These are phyloP conservation scores for Oeneis ivallda DNA, from an alignment of 2,888 invertebrate species.

Conservation along the genomic window DNA sequence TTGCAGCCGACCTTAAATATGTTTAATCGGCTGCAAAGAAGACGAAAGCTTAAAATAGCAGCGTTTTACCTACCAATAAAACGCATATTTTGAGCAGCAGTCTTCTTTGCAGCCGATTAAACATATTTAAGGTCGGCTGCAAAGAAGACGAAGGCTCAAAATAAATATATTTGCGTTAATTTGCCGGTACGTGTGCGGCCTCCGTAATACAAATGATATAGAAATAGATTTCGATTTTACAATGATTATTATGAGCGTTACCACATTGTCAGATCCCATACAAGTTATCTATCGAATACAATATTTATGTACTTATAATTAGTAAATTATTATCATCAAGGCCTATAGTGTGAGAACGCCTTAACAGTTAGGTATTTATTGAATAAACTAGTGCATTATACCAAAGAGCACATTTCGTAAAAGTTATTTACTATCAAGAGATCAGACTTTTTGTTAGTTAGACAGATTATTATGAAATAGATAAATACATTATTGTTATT, in stretches of 20 bases:
- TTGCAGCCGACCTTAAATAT: no score
- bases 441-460: constrained; percentile 12
- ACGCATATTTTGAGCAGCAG: no score
- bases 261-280: neutral
- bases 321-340: neutral
- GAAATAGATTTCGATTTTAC: neutral
- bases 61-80: no score
- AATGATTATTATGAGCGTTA: neutral
- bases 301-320: no score
- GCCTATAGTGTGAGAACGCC: neutral
- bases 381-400: neutral
- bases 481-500: neutral
- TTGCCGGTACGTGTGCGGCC: neutral
- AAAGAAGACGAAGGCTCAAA: no score
- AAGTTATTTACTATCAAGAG: constrained; percentile 5
- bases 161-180: neutral
- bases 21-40: no score
- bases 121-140: no score
- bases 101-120: no score
- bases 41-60: no score
- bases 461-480: constrained; percentile 3
- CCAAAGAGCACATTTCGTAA: neutral
- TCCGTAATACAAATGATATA: neutral
- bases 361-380: neutral
- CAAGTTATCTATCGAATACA: neutral